Evolutionary conservation across 1,140 invertebrate species (phyloP), one percentile per base, ranked within the genome.

Genomic region (Drosophila bocki): DNA sequence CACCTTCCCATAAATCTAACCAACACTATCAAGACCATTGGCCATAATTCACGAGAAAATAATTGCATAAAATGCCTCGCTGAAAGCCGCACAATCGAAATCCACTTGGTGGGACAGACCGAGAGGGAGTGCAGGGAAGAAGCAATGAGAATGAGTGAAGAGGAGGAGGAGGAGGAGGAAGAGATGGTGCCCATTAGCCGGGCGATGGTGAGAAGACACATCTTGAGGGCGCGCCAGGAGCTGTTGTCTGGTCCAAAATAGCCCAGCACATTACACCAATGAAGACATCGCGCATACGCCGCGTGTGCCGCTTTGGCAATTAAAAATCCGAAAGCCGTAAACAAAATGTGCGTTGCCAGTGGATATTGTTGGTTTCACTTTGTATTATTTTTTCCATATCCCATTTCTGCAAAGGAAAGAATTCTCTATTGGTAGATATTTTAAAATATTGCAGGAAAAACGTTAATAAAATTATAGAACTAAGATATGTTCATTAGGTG

Each of bases 221-320:
- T 82, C 82, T 82, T 86, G 82, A 61, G 70, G 56, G 59, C 62
- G 45, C 53, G 51, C 58, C 26, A 70, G 44, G 37, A 60, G 39
- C 42, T 44, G 50, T 58, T 50, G 41, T 50, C 41, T 44, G 71
- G 39, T 48, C 56, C 22, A 65, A 77, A 70, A 65, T 75, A 72
- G 53, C 58, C 62, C 29, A 78, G 44, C 42, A 32, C 35, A 69
- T 86, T 82, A 79, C 79, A 82, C 62, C 75, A 50, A 61, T 45
- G 39, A 76, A 82, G 70, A 87, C 67, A 86, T 86, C 62, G 79
- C 79, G 69, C 79, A 85, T 86, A 87, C 79, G 83, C 51, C 50
- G 75, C 79, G 70, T 87, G 82, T 68, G 65, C 79, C 51, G 59
- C 61, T 67, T 44, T 44, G 65, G 72, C 72, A 84, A 84, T 85